Conservation (phyloP, 2,888 invertebrate genomes). For the Rotaria magnacalcarata region DNA sequence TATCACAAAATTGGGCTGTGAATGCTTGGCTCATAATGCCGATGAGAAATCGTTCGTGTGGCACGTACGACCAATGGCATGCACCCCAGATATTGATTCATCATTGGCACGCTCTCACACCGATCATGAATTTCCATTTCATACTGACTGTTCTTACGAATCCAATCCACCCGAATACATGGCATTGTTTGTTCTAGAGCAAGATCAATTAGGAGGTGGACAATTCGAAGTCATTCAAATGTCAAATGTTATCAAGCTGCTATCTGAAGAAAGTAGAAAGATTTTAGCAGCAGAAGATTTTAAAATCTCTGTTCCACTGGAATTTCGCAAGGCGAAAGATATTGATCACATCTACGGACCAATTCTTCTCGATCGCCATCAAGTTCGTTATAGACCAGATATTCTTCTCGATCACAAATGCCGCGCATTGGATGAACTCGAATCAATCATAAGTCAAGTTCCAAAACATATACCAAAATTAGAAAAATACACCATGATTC, state of each 20-base stretch:
- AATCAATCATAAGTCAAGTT: not conserved
- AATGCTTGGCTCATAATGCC: not conserved
- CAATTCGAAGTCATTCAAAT: not conserved
- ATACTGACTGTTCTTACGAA: slow-evolving; percentile 43
- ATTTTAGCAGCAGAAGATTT: not conserved
- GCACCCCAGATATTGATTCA: not conserved
- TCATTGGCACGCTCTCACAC: slow-evolving; percentile 37
- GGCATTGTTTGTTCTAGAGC: slow-evolving; percentile 26
- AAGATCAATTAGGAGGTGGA: slow-evolving; percentile 36
- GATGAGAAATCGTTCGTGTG: slow-evolving; percentile 14
- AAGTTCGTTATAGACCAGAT: not conserved
- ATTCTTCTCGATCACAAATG: not conserved
- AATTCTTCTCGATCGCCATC: not conserved
- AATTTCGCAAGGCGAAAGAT: not conserved
- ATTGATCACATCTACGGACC: slow-evolving; percentile 10
- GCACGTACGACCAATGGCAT: slow-evolving; percentile 33
- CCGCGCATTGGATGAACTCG: not conserved
- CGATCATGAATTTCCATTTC: slow-evolving; percentile 37
- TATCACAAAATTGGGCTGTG: not conserved
- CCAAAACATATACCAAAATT: not conserved
- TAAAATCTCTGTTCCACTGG: not conserved
- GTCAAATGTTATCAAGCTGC: not conserved
- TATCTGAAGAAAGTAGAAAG: not conserved
- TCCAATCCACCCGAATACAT: slow-evolving; percentile 37
- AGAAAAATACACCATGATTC: not conserved